These are phyloP conservation scores for Apus apus DNA, from an alignment of 2,113 vertebrate species.

Conservation along the genomic window DNA sequence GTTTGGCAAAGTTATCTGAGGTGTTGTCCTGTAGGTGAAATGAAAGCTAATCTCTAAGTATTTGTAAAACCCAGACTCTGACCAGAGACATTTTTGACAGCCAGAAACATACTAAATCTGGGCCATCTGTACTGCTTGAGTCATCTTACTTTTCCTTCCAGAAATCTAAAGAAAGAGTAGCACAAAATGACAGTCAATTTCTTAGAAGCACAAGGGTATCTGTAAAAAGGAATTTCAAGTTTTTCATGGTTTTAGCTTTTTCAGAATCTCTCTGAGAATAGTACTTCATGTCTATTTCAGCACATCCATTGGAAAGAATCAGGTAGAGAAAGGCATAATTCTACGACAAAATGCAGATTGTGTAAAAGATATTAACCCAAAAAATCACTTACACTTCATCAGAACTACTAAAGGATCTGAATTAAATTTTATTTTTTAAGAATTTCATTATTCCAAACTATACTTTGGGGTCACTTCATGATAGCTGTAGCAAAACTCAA, in stretches of 20 bases:
- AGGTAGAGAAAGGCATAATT: neutral
- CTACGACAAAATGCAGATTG: neutral
- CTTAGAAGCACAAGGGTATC: neutral
- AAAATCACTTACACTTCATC: neutral
- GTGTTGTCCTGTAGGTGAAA: neutral
- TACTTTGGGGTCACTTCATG: neutral
- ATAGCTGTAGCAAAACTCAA: neutral
- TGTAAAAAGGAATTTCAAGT: neutral
- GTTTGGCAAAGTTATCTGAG: neutral
- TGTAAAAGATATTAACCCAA: neutral
- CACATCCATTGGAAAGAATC: neutral
- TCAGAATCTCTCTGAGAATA: neutral
- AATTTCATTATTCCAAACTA: neutral
- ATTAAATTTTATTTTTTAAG: neutral
- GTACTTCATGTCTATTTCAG: neutral
- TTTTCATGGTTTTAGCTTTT: neutral
- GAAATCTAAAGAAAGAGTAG: conserved; percentile 4
- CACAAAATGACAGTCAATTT: neutral
- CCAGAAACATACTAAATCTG: neutral
- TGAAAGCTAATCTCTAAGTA: neutral
- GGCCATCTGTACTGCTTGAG: neutral
- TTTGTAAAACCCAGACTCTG: neutral
- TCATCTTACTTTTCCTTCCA: conserved; percentile 7
- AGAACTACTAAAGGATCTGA: neutral
- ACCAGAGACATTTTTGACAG: neutral